Evolutionary conservation across 2,888 invertebrate genomes (phyloP), one percentile per base, ranked within the genome.

Genomic region (Dromius quadrimaculatus): DNA sequence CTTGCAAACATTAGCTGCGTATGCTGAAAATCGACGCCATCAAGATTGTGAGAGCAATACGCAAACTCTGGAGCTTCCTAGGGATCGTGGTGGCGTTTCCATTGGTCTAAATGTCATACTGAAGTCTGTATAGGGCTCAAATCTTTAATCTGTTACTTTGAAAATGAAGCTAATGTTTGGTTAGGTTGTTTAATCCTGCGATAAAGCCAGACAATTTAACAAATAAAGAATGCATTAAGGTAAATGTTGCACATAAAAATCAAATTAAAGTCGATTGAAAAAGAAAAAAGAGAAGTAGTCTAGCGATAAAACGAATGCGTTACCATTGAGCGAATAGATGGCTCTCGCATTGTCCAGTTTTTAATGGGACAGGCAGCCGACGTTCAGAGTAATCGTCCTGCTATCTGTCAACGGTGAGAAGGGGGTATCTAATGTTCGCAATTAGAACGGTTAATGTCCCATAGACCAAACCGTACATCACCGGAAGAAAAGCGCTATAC

Each of bases 381-480:
- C 28, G 59, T 43, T 38, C 11, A 11, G 68, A 68, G 59, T 68
- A 68, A 68, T 68, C 57, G 68, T 28, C 38, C 17, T 34, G 41
- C 59, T 50, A 68, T 68, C 68, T 59, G 68, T 68, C 68, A 68
- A 13, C 22, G 54, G 50, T 17, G n/a, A 43, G 50, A 54, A 13
- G 11, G 34, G 59, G 59, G 68, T 68, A 68, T 57, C 68, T 68
- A 68, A 68, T 68, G 68, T 43, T 28, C 45, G 68, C 68, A 68
- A 68, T 68, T 68, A 68, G 68, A 68, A 59, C 68, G 43, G 68
- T 59, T 68, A 68, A 68, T 68, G 68, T 68, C 59, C 68, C 59
- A 68, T 68, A 68, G 68, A 68, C 59, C 17, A 20, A 41, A 59
- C 59, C 34, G 68, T 68, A 43, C 68, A 68, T 68, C 68, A 68